Evolutionary conservation across 2,113 vertebrate genomes (phyloP).

Genomic region (Ictidomys tridecemlineatus): DNA sequence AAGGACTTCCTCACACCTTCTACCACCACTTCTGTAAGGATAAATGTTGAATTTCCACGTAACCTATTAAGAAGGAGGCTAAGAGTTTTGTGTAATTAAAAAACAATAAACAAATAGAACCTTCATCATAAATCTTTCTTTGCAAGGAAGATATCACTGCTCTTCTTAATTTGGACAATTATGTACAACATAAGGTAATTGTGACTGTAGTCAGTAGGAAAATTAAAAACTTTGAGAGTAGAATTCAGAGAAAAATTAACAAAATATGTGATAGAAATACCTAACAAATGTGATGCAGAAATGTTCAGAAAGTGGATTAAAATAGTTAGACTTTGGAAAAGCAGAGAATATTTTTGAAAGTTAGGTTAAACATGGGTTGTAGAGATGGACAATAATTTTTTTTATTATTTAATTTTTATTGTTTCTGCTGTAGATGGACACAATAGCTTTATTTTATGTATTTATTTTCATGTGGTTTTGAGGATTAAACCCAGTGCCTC

Average conservation of each 20-base stretch:
- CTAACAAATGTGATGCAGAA: neutral
- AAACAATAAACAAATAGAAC: conserved; percentile 5
- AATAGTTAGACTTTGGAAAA: neutral
- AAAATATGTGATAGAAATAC: neutral
- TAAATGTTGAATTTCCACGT: neutral
- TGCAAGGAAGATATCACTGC: neutral
- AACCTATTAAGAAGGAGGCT: neutral
- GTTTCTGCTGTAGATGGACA: no score
- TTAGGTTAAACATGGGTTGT: neutral
- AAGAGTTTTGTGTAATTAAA: neutral
- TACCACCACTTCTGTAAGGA: neutral
- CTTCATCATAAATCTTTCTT: neutral
- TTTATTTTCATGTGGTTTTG: no score
- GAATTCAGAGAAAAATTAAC: neutral
- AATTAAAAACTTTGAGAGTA: neutral
- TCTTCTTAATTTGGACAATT: neutral
- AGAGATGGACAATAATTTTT: neutral
- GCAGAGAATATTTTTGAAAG: neutral
- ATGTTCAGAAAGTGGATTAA: neutral
- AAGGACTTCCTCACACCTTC: neutral
- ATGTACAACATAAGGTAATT: neutral
- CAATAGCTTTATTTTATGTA: no score
- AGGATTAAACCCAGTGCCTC: no score
- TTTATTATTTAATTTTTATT: no score
- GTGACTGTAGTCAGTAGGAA: neutral